Conservation (phyloP, 2,888 invertebrate species). For the Euspilapteryx auroguttella region DNA sequence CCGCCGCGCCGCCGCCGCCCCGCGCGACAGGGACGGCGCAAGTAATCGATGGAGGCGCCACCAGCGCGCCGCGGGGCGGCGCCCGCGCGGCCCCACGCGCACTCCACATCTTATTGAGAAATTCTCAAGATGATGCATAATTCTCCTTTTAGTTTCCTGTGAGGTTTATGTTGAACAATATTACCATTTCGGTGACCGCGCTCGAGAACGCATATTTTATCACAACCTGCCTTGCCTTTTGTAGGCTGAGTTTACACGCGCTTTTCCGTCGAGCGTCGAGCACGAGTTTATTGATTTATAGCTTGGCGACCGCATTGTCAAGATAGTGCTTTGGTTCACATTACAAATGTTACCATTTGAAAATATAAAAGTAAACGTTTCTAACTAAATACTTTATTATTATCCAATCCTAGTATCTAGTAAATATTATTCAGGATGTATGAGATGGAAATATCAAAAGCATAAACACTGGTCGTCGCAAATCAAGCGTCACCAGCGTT, state of each 20-base stretch:
- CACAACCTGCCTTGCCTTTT: constrained; percentile 17
- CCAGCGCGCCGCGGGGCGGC: constrained; percentile 42
- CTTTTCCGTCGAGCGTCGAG: constrained; percentile 18
- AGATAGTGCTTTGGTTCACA: neutral
- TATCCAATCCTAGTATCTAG: too few species aligned
- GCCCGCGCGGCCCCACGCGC: constrained; percentile 49
- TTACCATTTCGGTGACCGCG: constrained; percentile 48
- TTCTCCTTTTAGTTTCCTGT: constrained; percentile 46
- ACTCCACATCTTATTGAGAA: constrained; percentile 52
- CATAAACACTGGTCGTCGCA: too few species aligned
- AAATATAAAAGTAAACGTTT: too few species aligned
- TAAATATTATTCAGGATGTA: neutral
- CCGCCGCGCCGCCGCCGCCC: constrained; percentile 23
- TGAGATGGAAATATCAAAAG: too few species aligned
- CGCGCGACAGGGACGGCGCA: constrained; percentile 14
- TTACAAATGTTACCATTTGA: too few species aligned
- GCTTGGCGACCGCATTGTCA: constrained; percentile 14
- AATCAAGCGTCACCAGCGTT: neutral
- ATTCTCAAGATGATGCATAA: constrained; percentile 54
- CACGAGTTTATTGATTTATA: constrained; percentile 43
- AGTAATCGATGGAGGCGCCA: constrained; percentile 45
- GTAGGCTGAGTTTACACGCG: constrained; percentile 16
- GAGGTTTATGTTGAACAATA: constrained; percentile 54
- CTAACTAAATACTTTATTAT: too few species aligned
- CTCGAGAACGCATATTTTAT: constrained; percentile 47